Base-by-base conservation (phyloP, 35 echinoderm and acorn worm genomes). In the Holothuria glaberrima region DNA sequence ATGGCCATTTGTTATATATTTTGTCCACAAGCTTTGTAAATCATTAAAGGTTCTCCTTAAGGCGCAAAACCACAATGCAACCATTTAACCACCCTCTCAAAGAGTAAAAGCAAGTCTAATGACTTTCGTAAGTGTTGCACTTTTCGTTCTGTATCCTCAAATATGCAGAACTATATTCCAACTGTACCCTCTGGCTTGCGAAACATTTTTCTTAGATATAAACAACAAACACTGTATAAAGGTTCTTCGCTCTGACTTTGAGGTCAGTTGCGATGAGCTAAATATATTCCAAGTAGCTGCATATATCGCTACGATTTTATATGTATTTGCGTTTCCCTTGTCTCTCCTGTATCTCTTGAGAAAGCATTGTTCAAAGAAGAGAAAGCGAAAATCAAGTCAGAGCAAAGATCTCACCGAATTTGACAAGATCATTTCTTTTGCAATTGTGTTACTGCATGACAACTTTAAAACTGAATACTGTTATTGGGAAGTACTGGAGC, bases 401-500 rank as follows among this genome's bases (percentile, higher is more conserved):
- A 46, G 10, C 44, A 46, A 46, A 46, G 4, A 46, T 5, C 4
- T 4, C 44, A 46, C 44, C 10, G 44, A 46, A 46, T 10, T 5
- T 46, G 44, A 46, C 4, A 46, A 46, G 44, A 46, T 46, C 44
- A 10, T 46, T 46, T 46, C 44, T 5, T 10, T 46, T 46, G 44
- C 4, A 46, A 4, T 46, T 46, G 4, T 46, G 46, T 91, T 91
- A 35, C 48, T 91, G 6, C 52, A 67, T 48, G 90, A 91, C 30
- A 91, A 91, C 46, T 91, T 85, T 57, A 85, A 91, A 58, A 25
- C 67, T 20, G 33, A 91, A 19, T 91, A 57, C 32, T 91, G 78
- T 63, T 91, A 84, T 50, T 91, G 90, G 90, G 90, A 91, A 58
- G 71, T 91, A 3, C 30, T 91, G 20, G 90, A 91, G 69, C 90